Percentiles rank a stretch among this genome's conserved stretches.
phyloP scores from a whole-genome alignment of 1,140 invertebrate genomes.

The Reticulitermes speratus region DNA sequence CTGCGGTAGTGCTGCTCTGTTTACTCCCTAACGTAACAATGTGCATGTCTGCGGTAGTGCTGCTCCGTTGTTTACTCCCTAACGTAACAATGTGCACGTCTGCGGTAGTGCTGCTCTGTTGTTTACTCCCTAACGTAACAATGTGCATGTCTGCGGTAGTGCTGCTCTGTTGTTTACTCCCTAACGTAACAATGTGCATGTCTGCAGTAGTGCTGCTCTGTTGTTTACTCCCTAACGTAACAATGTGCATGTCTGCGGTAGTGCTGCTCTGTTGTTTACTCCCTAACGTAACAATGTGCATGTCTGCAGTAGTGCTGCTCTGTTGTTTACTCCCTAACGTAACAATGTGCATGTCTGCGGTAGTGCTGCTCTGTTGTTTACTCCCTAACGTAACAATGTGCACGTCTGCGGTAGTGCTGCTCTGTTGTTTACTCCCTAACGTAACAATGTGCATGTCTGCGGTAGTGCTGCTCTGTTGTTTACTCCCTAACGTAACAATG shows the following conservation, averaged over 20 bases:
- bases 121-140: constrained; percentile 11
- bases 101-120: neutral
- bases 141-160: neutral
- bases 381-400: neutral
- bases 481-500: constrained; percentile 5
- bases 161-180: neutral
- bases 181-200: neutral
- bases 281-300: neutral
- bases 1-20: neutral
- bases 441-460: neutral
- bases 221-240: constrained; percentile 7
- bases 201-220: neutral
- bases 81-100: neutral
- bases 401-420: neutral
- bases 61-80: neutral
- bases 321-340: constrained; percentile 1
- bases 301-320: neutral
- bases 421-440: neutral
- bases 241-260: neutral
- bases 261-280: neutral
- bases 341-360: neutral
- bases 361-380: neutral
- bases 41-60: neutral
- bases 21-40: constrained; percentile 6
- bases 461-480: neutral